These are phyloP conservation scores for Zaprionus bogoriensis DNA, from an alignment of 2,888 invertebrate genomes.

Conservation along the genomic window DNA sequence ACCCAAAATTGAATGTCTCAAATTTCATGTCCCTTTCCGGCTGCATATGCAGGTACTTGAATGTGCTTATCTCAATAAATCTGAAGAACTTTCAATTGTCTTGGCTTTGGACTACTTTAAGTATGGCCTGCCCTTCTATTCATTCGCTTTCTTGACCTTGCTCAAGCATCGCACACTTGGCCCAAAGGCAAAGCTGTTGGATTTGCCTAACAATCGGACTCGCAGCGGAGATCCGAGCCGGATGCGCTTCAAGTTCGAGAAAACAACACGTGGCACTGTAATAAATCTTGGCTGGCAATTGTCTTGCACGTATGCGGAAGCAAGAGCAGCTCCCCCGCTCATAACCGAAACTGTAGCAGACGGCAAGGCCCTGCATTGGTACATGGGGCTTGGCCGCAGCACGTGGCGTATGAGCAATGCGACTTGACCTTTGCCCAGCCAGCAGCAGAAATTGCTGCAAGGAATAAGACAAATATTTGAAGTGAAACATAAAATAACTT, in stretches of 20 bases:
- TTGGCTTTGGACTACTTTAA: neutral
- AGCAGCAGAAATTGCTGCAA: conserved; percentile 20
- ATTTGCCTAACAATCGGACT: conserved; percentile 35
- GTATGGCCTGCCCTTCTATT: neutral
- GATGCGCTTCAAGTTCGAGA: conserved; percentile 34
- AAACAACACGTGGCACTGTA: conserved; percentile 56
- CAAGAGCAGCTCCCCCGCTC: neutral
- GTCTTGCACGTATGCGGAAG: conserved; percentile 59
- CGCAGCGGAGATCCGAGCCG: conserved; percentile 21
- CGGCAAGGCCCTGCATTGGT: no score
- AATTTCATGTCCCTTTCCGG: conserved; percentile 23
- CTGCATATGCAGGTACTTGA: neutral
- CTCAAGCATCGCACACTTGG: conserved; percentile 14
- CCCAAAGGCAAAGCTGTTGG: conserved; percentile 4
- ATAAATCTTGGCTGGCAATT: conserved; percentile 63
- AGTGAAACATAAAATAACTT: conserved; percentile 32
- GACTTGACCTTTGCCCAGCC: conserved; percentile 46
- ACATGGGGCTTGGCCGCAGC: conserved; percentile 34
- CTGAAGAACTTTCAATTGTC: neutral
- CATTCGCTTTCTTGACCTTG: conserved; percentile 35
- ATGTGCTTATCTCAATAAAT: neutral
- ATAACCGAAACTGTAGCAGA: conserved; percentile 15
- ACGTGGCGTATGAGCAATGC: conserved; percentile 48
- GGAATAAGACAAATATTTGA: conserved; percentile 38
- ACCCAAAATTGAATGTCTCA: conserved; percentile 32